Evolutionary conservation across 1,140 invertebrate genomes (phyloP).

Genomic region (Mesaphorura yosii): DNA sequence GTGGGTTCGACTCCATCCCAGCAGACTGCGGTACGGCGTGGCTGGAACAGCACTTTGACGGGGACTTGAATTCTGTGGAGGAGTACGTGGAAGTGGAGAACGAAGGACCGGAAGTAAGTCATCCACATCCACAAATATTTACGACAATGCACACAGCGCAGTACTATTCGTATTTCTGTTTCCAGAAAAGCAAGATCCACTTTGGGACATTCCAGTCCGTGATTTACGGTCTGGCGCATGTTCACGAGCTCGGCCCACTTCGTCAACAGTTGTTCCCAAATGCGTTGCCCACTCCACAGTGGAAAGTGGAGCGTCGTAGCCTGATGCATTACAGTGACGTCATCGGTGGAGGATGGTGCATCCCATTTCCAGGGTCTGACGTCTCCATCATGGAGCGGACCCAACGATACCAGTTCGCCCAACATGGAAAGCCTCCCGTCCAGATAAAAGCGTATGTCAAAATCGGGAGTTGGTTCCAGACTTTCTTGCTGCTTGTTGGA

Average conservation of each 20-base stretch:
- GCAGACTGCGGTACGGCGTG: conserved; percentile 68
- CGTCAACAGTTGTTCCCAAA: conserved; percentile 54
- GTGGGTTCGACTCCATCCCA: conserved; percentile 82
- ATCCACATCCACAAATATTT: background rate
- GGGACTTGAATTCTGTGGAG: conserved; percentile 63
- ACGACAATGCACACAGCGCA: background rate
- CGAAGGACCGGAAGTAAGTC: conserved; percentile 10
- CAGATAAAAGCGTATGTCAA: conserved; percentile 53
- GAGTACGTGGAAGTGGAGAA: conserved; percentile 46
- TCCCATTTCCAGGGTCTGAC: conserved; percentile 57
- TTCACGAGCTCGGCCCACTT: conserved; percentile 48
- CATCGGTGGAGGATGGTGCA: conserved; percentile 9
- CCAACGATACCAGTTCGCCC: conserved; percentile 58
- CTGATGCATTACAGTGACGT: conserved; percentile 4
- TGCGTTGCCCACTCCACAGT: conserved; percentile 48
- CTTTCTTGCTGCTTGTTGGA: conserved; percentile 44
- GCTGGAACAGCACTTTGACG: conserved; percentile 59
- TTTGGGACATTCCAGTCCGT: conserved; percentile 73
- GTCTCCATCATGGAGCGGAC: conserved; percentile 61
- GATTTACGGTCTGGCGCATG: conserved; percentile 55
- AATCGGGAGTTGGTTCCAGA: conserved; percentile 36
- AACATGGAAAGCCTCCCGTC: conserved; percentile 55
- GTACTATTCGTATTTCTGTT: background rate
- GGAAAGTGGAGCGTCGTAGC: conserved; percentile 14
- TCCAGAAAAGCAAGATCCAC: conserved; percentile 43